Conservation (phyloP, 2,888 invertebrate species). For the Melinopterus prodromus region DNA sequence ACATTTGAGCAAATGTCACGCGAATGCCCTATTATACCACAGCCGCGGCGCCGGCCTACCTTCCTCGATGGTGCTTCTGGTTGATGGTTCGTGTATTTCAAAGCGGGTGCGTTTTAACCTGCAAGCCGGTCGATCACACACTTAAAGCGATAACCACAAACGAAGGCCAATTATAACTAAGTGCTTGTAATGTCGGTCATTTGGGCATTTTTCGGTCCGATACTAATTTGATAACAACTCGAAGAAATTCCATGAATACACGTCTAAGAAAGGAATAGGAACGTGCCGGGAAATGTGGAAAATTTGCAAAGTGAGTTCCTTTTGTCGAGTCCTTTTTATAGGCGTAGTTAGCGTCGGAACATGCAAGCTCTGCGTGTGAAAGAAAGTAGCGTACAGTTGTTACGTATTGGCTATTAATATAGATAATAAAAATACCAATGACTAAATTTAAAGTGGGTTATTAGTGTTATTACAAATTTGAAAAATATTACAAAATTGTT, state of each 20-base stretch:
- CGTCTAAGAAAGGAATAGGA: background rate
- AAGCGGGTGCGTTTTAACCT: background rate
- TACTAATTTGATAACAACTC: background rate
- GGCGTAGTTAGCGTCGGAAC: background rate
- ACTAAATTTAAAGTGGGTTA: too few relatives aligned
- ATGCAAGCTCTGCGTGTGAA: background rate
- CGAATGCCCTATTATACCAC: constrained; percentile 10
- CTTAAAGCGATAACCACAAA: background rate
- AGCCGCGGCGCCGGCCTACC: background rate
- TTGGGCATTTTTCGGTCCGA: background rate
- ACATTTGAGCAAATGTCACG: constrained; percentile 8
- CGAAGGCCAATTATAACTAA: background rate
- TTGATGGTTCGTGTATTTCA: background rate
- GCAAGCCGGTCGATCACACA: background rate
- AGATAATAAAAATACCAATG: too few relatives aligned
- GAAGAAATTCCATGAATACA: background rate
- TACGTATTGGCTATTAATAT: background rate
- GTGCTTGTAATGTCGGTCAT: background rate
- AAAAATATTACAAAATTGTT: too few relatives aligned
- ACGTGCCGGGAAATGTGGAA: background rate
- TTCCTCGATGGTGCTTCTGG: too few relatives aligned
- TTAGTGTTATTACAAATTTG: too few relatives aligned
- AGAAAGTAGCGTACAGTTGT: background rate
- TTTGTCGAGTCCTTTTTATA: background rate
- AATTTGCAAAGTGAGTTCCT: background rate